Evolutionary conservation across 2,797 vertebrate species (phyloP).

Genomic region (Eospalax fontanierii): DNA sequence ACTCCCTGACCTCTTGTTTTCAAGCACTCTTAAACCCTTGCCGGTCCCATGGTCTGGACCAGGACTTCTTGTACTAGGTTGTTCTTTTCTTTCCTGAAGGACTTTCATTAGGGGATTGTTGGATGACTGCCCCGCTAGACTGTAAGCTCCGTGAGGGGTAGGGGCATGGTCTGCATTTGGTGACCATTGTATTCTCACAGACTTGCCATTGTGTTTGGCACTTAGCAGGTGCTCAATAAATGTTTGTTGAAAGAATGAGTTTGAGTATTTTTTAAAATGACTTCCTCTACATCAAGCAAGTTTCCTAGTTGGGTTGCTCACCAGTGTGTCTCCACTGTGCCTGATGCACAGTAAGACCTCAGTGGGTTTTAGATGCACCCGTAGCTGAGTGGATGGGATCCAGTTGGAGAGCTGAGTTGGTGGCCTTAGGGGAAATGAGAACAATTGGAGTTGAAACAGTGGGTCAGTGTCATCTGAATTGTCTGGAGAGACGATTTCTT

Average conservation of each 20-base stretch:
- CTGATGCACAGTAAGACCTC: conserved; percentile 51
- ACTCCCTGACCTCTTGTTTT: conserved; percentile 14
- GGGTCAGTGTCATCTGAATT: conserved; percentile 54
- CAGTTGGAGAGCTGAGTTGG: conserved; percentile 15
- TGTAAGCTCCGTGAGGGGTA: conserved; percentile 86
- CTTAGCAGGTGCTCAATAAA: conserved; percentile 84
- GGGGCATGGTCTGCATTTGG: conserved; percentile 71
- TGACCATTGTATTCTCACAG: conserved; percentile 78
- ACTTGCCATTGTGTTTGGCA: conserved; percentile 70
- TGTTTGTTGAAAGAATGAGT: conserved; percentile 85
- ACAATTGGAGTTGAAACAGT: conserved; percentile 25
- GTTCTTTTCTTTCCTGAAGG: conserved; percentile 66
- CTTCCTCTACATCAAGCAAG: conserved; percentile 64
- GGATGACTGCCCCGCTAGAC: conserved; percentile 74
- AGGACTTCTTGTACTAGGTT: conserved; percentile 49
- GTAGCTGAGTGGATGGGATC: conserved; percentile 38
- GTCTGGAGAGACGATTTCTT: conserved; percentile 59
- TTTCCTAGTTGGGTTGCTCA: conserved; percentile 69
- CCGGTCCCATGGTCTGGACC: conserved; percentile 36
- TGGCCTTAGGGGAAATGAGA: conserved; percentile 51
- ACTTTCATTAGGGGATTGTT: conserved; percentile 60
- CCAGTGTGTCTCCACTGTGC: conserved; percentile 60
- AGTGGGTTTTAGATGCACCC: conserved; percentile 43
- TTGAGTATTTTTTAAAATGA: conserved; percentile 84
- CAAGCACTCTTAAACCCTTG: conserved; percentile 50